phyloP scores from a whole-genome alignment of 2,113 vertebrate species.

The Perca schrenkii region DNA sequence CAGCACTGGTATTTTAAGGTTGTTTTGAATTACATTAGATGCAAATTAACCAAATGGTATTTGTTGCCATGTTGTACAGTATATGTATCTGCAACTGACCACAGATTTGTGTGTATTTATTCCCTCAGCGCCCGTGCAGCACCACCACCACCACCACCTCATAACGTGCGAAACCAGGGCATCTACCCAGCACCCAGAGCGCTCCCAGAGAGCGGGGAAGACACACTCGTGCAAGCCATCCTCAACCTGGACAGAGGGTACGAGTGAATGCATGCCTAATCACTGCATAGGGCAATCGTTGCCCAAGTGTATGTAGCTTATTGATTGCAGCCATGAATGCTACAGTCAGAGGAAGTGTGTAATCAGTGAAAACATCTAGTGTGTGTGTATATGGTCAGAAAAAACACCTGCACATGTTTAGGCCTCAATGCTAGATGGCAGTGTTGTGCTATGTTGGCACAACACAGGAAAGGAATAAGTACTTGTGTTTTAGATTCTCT shows the following conservation, averaged over 20 bases:
- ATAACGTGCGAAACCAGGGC: slow-evolving; percentile 74
- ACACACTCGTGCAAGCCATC: slow-evolving; percentile 83
- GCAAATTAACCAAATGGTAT: not conserved
- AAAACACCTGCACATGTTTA: not conserved
- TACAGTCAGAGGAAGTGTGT: not conserved
- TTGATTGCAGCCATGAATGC: not conserved
- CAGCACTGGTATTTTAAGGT: not conserved
- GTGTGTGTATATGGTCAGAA: not conserved
- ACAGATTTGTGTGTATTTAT: not conserved
- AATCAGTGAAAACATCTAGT: not conserved
- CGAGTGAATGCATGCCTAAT: not conserved
- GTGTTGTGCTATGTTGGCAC: slow-evolving; percentile 28
- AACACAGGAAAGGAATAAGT: too few species aligned
- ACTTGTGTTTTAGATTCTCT: not conserved
- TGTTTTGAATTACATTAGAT: not conserved
- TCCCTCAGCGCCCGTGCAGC: slow-evolving; percentile 63
- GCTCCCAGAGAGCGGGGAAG: slow-evolving; percentile 79
- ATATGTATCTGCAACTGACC: not conserved
- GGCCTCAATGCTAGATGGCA: slow-evolving; percentile 41
- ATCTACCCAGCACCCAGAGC: slow-evolving; percentile 78
- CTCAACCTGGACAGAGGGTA: slow-evolving; percentile 84
- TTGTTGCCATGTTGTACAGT: not conserved
- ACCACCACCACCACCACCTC: slow-evolving; percentile 65
- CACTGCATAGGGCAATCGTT: not conserved
- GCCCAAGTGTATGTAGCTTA: not conserved